A percentile compares a stretch with the other conserved stretches of the same genome.
Conservation (phyloP, 2,888 invertebrate species). For the Drepana falcataria region DNA sequence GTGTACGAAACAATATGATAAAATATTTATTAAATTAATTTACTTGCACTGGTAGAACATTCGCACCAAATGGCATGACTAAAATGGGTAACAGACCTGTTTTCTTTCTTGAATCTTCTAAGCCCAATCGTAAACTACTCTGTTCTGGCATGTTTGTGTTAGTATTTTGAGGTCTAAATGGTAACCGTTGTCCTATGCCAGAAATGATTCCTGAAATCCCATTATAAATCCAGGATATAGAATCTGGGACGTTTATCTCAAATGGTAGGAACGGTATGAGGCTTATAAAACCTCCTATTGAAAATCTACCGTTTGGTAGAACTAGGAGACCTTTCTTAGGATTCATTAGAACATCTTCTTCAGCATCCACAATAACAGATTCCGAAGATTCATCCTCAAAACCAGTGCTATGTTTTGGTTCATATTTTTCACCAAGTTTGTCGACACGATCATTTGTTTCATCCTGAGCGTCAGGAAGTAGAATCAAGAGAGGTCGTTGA, state of each 20-base stretch:
- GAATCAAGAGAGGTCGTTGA: constrained; percentile 38
- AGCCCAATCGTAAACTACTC: constrained; percentile 15
- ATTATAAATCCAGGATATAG: constrained; percentile 63
- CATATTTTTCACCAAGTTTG: constrained; percentile 17
- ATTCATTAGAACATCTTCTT: constrained; percentile 16
- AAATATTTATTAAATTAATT: constrained; percentile 4
- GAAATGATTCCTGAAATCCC: constrained; percentile 51
- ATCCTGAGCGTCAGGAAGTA: constrained; percentile 34
- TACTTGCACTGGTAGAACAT: constrained; percentile 21
- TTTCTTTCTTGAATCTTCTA: neutral
- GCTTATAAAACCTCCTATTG: constrained; percentile 69
- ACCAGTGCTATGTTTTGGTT: constrained; percentile 23
- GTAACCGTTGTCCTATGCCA: constrained; percentile 48
- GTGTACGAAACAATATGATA: too few species aligned
- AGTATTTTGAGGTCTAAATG: constrained; percentile 34
- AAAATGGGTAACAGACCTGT: constrained; percentile 31
- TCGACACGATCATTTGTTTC: constrained; percentile 13
- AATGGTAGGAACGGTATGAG: constrained; percentile 78
- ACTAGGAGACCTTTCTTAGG: constrained; percentile 35
- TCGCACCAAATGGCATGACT: constrained; percentile 35
- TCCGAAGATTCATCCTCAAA: constrained; percentile 39
- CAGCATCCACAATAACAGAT: constrained; percentile 49
- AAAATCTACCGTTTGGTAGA: constrained; percentile 38
- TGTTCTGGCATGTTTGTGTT: constrained; percentile 13
- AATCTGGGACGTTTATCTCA: constrained; percentile 81